phyloP scores from a whole-genome alignment of 1,140 invertebrate species.

The Zophobas morio region DNA sequence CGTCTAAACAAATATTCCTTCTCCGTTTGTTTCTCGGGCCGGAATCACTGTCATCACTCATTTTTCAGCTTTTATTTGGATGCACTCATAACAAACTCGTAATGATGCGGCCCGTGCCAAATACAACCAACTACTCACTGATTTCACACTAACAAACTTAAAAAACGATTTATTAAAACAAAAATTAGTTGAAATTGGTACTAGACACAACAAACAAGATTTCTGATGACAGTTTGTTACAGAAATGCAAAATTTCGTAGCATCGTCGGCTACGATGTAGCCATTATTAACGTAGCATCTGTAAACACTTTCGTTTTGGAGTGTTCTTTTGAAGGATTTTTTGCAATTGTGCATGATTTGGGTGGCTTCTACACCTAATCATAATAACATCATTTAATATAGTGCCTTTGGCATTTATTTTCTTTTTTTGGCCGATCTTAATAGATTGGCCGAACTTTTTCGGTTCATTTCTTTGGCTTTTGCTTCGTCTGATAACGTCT shows the following conservation, averaged over 20 bases:
- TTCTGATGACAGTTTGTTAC: conserved; percentile 20
- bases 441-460: too few species aligned
- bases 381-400: too few species aligned
- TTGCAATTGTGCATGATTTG: too few species aligned
- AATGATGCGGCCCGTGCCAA: conserved; percentile 2
- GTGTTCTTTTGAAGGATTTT: too few species aligned
- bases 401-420: too few species aligned
- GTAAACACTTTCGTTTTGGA: not conserved
- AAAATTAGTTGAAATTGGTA: conserved; percentile 5
- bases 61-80: conserved; percentile 42
- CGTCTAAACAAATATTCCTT: conserved; percentile 52
- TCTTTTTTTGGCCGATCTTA: too few species aligned
- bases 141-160: conserved; percentile 68
- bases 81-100: conserved; percentile 8
- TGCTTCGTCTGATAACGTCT: too few species aligned
- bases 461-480: too few species aligned
- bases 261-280: conserved; percentile 1
- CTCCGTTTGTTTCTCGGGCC: conserved; percentile 52
- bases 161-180: conserved; percentile 16
- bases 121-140: not conserved
- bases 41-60: conserved; percentile 60
- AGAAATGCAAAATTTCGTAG: conserved; percentile 21
- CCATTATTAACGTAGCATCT: conserved; percentile 34
- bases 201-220: conserved; percentile 24
- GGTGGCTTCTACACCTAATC: too few species aligned